These are phyloP conservation scores for Dasysyrphus tricinctus DNA, from an alignment of 2,888 invertebrate species.

Conservation along the genomic window DNA sequence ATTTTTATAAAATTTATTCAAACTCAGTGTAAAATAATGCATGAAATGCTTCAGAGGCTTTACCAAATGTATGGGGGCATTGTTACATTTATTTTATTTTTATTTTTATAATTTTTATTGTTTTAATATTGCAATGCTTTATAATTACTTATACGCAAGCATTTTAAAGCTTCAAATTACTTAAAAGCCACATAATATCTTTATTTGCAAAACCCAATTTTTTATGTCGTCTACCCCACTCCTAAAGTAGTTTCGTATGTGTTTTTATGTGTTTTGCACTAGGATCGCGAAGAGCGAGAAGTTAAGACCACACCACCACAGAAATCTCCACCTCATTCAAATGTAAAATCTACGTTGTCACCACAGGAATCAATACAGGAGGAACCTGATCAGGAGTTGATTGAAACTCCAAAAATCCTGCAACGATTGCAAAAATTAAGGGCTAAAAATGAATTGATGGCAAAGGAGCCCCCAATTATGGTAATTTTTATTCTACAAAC, in stretches of 20 bases:
- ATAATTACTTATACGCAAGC: conserved; percentile 44
- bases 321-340: conserved; percentile 85
- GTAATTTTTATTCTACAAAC: conserved; percentile 76
- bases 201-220: conserved; percentile 68
- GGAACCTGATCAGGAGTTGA: conserved; percentile 86
- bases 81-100: conserved; percentile 14
- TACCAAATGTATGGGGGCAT: conserved; percentile 13
- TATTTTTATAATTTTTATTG: conserved; percentile 23
- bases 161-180: neutral
- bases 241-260: conserved; percentile 83
- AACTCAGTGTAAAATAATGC: conserved; percentile 35
- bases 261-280: conserved; percentile 83
- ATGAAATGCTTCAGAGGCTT: conserved; percentile 33
- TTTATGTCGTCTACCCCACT: conserved; percentile 81
- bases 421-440: conserved; percentile 90
- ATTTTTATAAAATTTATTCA: conserved; percentile 1
- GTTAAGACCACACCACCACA: conserved; percentile 82
- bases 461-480: conserved; percentile 81
- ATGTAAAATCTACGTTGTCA: conserved; percentile 86
- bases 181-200: conserved; percentile 50
- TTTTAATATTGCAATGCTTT: conserved; percentile 40
- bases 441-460: conserved; percentile 88
- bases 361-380: conserved; percentile 84
- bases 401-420: conserved; percentile 89
- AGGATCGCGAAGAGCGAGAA: conserved; percentile 85